Base-by-base conservation (phyloP, 1,140 invertebrate genomes). In the Rhynchophorus ferrugineus region DNA sequence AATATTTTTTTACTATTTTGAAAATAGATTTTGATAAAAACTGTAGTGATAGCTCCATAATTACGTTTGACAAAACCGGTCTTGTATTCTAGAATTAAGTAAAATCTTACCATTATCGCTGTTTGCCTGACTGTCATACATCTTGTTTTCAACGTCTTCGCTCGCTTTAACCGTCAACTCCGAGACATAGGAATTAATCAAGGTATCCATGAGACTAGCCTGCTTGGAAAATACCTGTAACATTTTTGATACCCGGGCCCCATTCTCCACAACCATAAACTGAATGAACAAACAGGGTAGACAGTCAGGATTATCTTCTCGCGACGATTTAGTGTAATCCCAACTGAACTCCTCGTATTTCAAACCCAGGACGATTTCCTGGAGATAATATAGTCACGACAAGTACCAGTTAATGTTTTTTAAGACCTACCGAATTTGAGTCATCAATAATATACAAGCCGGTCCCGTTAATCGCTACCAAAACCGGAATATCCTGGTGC, bases 361-460 rank as follows among this genome's bases (percentile, higher is more conserved):
- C 37, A 94, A 72, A 22, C 89, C 89, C 20, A 95, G 71, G 21
- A 95, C 70, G 19, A 93, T 75, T 49, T 83, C 87, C 89, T 91
- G 67, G 3, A 57, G 37, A 42, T 11, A 21, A 2, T n/a, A n/a
- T n/a, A n/a, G n/a, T n/a, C n/a, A n/a, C n/a, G n/a, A n/a, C n/a
- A n/a, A n/a, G n/a, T n/a, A n/a, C n/a, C n/a, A n/a, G n/a, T n/a
- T n/a, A n/a, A n/a, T n/a, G n/a, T n/a, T 20, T 46, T 49, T 16
- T 18, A 8, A 41, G 37, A 78, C 85, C 82, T 75, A 93, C 89
- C 69, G 83, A 84, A 75, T 90, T 83, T 34, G 80, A 74, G 59
- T 87, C 82, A 67, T 94, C 89, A 51, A 95, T 91, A 46, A 95
- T 79, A 66, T 88, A 90, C 49, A 95, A 81, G 14, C 91, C 89